Conservation (phyloP, 2,888 invertebrate genomes). For the Phyllotreta cruciferae region DNA sequence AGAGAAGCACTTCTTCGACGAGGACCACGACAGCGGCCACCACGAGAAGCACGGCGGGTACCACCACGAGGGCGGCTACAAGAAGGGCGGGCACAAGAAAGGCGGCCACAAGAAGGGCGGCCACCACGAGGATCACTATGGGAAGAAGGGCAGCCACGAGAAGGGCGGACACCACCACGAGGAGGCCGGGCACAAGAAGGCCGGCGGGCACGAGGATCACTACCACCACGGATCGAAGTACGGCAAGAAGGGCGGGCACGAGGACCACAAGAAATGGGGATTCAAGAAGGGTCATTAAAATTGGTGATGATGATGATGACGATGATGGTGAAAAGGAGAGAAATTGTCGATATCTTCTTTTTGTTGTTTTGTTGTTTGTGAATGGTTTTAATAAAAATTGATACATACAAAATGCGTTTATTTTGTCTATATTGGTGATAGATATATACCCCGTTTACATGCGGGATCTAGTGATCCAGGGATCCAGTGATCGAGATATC, state of each 20-base stretch:
- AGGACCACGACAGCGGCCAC: conserved; percentile 81
- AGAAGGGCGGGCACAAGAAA: conserved; percentile 82
- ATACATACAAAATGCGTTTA: too few relatives aligned
- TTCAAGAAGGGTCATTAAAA: conserved; percentile 62
- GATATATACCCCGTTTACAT: too few relatives aligned
- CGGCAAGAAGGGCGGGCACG: conserved; percentile 81
- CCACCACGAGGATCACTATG: conserved; percentile 79
- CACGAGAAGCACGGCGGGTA: conserved; percentile 83
- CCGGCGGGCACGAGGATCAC: conserved; percentile 79
- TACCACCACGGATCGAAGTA: conserved; percentile 76
- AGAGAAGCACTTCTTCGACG: conserved; percentile 86
- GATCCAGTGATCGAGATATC: too few relatives aligned
- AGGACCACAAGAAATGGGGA: conserved; percentile 81
- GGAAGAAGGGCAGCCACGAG: conserved; percentile 80
- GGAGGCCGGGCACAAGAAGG: conserved; percentile 80
- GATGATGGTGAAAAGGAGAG: too few relatives aligned
- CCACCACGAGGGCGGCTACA: conserved; percentile 81
- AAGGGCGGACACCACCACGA: conserved; percentile 83
- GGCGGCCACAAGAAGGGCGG: conserved; percentile 82
- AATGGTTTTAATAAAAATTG: too few relatives aligned
- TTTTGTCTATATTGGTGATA: too few relatives aligned
- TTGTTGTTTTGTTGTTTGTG: too few relatives aligned
- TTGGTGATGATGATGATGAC: conserved; percentile 19
- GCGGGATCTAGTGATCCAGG: too few relatives aligned
- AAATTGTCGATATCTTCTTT: too few relatives aligned